Percentiles rank a stretch among this genome's conserved stretches.
Evolutionary conservation across 2,888 invertebrate species (phyloP).

Genomic region (Synergus japonicus): DNA sequence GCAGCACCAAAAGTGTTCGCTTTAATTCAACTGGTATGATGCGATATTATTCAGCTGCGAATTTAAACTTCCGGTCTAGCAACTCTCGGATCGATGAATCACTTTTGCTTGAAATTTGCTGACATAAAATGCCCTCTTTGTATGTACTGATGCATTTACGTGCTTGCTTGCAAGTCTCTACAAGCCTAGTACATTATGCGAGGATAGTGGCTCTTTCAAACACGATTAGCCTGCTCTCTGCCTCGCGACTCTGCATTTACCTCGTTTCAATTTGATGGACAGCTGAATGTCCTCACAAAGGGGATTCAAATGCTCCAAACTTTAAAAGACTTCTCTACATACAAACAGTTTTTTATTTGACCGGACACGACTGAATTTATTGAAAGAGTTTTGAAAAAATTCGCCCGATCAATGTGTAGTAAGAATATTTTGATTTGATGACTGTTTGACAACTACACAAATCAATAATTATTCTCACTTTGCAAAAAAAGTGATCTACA

Average conservation of each 20-base stretch:
- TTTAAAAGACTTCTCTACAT: too few species aligned
- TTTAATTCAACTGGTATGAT: background rate
- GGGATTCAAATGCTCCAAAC: background rate
- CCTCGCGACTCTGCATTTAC: conserved; percentile 11
- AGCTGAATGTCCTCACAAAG: conserved; percentile 5
- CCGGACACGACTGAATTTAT: background rate
- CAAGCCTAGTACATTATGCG: background rate
- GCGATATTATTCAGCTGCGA: background rate
- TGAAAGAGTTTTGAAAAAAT: background rate
- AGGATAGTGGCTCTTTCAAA: background rate
- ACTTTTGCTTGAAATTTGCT: conserved; percentile 5
- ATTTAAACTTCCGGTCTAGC: conserved; percentile 7
- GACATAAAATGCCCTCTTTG: conserved; percentile 12
- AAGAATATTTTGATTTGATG: too few species aligned
- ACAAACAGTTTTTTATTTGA: background rate
- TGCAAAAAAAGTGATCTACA: background rate
- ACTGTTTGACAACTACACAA: too few species aligned
- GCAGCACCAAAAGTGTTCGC: background rate
- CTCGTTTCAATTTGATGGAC: background rate
- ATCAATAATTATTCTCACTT: background rate
- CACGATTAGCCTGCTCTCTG: background rate
- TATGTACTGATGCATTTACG: background rate
- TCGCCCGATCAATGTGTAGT: background rate
- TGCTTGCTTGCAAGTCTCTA: background rate
- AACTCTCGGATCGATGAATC: conserved; percentile 8